Evolutionary conservation across 2,888 invertebrate species (phyloP).

Genomic region (Drosophila setosimentum): DNA sequence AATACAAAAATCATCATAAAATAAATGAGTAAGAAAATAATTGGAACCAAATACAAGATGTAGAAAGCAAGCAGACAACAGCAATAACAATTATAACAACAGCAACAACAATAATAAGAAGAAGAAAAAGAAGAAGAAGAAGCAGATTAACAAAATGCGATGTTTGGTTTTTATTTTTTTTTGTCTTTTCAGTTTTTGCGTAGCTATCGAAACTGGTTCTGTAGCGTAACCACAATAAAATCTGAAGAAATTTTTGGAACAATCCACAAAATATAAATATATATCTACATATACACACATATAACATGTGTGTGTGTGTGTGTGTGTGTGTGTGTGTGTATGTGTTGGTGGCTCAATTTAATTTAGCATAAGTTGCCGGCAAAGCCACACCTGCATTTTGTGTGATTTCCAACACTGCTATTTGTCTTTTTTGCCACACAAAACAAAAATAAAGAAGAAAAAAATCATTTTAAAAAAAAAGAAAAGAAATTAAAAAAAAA

Average conservation of each 20-base stretch:
- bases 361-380: constrained; percentile 35
- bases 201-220: constrained; percentile 53
- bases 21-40: constrained; percentile 10
- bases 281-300: background rate
- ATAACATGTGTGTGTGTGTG: background rate
- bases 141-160: background rate
- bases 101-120: background rate
- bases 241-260: constrained; percentile 31
- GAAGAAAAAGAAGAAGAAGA: background rate
- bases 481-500: constrained; percentile 5
- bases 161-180: background rate
- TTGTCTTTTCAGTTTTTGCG: constrained; percentile 34
- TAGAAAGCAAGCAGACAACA: constrained; percentile 25
- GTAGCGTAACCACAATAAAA: constrained; percentile 24
- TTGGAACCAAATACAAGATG: constrained; percentile 10
- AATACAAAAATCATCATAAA: constrained; percentile 6
- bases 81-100: constrained; percentile 21
- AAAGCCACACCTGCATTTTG: constrained; percentile 48
- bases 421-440: constrained; percentile 5
- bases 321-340: constrained; percentile 2
- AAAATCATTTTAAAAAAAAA: too few species aligned
- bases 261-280: constrained; percentile 16
- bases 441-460: background rate
- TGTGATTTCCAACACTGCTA: constrained; percentile 43
- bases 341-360: constrained; percentile 26